A percentile compares a stretch with the other conserved stretches of the same genome.
phyloP scores from a whole-genome alignment of 2,797 vertebrate species.

The Chaetodon trifasciatus region DNA sequence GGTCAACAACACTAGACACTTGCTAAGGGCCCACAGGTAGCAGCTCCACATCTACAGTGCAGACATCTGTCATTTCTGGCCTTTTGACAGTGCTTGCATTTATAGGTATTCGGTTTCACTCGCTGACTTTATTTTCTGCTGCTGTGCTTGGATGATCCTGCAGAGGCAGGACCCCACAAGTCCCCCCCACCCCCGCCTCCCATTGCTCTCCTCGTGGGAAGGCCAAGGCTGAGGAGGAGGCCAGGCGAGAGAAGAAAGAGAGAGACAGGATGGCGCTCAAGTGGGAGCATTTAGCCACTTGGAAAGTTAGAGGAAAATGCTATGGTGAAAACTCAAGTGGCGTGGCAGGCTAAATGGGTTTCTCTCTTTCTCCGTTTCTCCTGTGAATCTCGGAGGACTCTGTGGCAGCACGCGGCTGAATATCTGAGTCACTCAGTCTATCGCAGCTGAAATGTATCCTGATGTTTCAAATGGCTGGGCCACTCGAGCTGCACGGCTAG shows the following conservation, averaged over 20 bases:
- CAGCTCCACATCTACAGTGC: constrained; percentile 20
- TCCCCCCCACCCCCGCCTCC: not conserved
- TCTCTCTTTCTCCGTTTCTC: constrained; percentile 76
- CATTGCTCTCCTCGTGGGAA: constrained; percentile 48
- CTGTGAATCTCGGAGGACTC: constrained; percentile 77
- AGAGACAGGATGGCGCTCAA: constrained; percentile 59
- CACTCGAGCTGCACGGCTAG: constrained; percentile 70
- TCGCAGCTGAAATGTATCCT: constrained; percentile 78
- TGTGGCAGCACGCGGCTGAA: constrained; percentile 67
- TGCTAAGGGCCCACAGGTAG: constrained; percentile 10
- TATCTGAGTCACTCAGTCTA: constrained; percentile 75
- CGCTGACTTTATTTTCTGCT: constrained; percentile 59
- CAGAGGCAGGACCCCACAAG: constrained; percentile 42
- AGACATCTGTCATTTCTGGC: constrained; percentile 13
- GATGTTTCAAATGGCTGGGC: constrained; percentile 72
- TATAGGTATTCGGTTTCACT: constrained; percentile 49
- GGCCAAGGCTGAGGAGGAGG: constrained; percentile 41
- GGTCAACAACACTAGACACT: not conserved
- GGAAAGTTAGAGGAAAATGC: constrained; percentile 67
- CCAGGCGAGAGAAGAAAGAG: constrained; percentile 41
- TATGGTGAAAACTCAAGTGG: constrained; percentile 74
- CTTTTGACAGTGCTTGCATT: constrained; percentile 33
- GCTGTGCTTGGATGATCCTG: constrained; percentile 57
- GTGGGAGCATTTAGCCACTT: constrained; percentile 79
- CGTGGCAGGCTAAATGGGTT: constrained; percentile 70